Evolutionary conservation across 2,797 vertebrate species (phyloP).

Genomic region (Manis crassicaudata): DNA sequence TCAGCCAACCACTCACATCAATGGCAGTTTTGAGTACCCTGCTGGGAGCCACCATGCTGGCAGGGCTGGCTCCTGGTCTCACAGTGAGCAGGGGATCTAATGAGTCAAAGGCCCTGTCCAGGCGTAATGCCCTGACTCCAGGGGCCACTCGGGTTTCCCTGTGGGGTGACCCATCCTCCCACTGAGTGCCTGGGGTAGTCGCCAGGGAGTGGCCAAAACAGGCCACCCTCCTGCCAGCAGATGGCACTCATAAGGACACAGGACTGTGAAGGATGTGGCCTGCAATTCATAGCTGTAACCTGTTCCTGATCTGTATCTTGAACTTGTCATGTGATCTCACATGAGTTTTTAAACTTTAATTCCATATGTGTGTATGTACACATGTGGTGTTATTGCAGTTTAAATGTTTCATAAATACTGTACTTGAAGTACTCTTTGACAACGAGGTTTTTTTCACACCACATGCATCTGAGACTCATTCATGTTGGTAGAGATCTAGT

Average conservation of each 20-base stretch:
- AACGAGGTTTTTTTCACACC: background rate
- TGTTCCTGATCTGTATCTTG: background rate
- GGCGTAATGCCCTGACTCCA: background rate
- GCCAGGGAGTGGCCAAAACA: background rate
- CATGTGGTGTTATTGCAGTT: background rate
- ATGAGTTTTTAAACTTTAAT: background rate
- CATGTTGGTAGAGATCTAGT: background rate
- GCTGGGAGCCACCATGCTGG: too few species aligned
- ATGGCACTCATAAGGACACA: background rate
- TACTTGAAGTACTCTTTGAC: background rate
- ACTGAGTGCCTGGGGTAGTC: background rate
- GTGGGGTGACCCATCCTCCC: background rate
- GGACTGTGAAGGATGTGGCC: background rate
- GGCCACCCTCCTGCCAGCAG: background rate
- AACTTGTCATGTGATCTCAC: background rate
- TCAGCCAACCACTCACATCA: background rate
- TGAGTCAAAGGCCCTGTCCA: background rate
- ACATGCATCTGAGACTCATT: background rate
- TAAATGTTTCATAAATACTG: background rate
- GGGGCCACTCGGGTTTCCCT: background rate
- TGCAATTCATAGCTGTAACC: background rate
- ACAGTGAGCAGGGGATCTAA: background rate
- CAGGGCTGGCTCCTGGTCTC: too few species aligned
- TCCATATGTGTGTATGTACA: background rate
- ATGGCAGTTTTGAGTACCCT: conserved; percentile 1